Base-by-base conservation (phyloP, 2,797 vertebrate species). In the Dendrocincla tyrannina region DNA sequence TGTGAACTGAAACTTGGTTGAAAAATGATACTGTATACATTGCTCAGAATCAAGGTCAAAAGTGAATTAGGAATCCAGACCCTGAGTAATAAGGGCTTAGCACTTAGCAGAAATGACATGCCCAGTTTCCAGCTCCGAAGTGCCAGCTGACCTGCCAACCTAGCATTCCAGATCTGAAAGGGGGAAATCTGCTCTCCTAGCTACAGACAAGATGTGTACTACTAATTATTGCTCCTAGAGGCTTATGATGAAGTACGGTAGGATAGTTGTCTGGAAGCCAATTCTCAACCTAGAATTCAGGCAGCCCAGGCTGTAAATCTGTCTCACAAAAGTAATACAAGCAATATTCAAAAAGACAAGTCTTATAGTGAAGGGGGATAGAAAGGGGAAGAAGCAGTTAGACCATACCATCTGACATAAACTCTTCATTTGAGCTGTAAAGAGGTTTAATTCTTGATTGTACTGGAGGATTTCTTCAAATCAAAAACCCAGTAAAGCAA, bases 131-230 rank as follows among this genome's bases (percentile, higher is more conserved):
- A 96, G 89, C 89, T 83, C 85, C 80, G 77, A 72, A 91, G 84
- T 91, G 95, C 93, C 97, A 97, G 95, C 95, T 97, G 97, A 97
- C 96, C 94, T 96, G 91, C 92, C 92, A 96, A 82, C 91, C 94
- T 39, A 85, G 68, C 89, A 89, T 95, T 94, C 92, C 91, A 95
- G 91, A 95, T 86, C 95, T 49, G 87, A 96, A 97, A 95, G 85
- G 82, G 96, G 87, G 86, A 96, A 97, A 96, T 95, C 81, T 96
- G 92, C 82, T 95, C 93, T 93, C 81, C 94, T 85, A 85, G 37
- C 91, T 95, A 42, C 91, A 92, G 88, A 95, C 89, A 89, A 97
- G 95, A 96, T 90, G 93, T 47, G 90, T 66, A 72, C 75, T 69
- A 79, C 85, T 96, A 88, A 93, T 91, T 94, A 93, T 91, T 94